Percentiles rank a stretch among this genome's conserved stretches.
phyloP scores from a whole-genome alignment of 2,797 vertebrate species.

The Lithobates sylvaticus region DNA sequence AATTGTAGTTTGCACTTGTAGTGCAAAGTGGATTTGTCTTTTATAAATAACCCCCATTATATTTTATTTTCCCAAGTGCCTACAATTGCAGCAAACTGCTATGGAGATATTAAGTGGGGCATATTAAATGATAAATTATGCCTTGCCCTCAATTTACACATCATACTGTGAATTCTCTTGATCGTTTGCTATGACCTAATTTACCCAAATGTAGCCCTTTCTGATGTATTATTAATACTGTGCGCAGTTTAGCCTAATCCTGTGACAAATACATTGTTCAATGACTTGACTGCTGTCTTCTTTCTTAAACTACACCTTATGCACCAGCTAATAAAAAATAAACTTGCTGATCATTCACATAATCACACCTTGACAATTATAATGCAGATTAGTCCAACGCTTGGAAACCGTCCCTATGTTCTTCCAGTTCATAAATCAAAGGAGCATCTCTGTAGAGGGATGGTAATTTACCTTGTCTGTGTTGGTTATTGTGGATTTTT shows the following conservation, averaged over 20 bases:
- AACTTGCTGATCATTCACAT: slow-evolving; percentile 73
- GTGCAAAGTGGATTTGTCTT: too few species aligned
- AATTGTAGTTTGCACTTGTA: too few species aligned
- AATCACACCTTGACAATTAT: slow-evolving; percentile 77
- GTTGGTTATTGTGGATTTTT: slow-evolving; percentile 33
- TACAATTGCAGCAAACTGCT: background rate
- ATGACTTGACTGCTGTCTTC: slow-evolving; percentile 19
- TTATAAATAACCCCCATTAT: too few species aligned
- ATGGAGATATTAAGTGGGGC: background rate
- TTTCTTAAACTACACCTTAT: slow-evolving; percentile 51
- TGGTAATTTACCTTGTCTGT: slow-evolving; percentile 50
- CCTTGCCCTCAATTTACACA: background rate
- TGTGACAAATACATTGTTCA: slow-evolving; percentile 15
- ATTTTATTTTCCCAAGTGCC: background rate
- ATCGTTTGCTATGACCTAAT: slow-evolving; percentile 42
- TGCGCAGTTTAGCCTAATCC: slow-evolving; percentile 22
- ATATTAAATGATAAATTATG: slow-evolving; percentile 5
- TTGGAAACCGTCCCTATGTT: slow-evolving; percentile 71
- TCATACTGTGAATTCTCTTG: background rate
- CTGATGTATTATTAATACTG: slow-evolving; percentile 34
- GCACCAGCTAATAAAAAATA: slow-evolving; percentile 59
- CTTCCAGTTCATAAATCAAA: slow-evolving; percentile 70
- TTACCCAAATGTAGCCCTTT: background rate
- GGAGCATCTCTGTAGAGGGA: slow-evolving; percentile 45
- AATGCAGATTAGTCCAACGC: slow-evolving; percentile 77